Evolutionary conservation across 1,140 invertebrate genomes (phyloP), one percentile per base, ranked within the genome.

Genomic region (Amyelois transitella): DNA sequence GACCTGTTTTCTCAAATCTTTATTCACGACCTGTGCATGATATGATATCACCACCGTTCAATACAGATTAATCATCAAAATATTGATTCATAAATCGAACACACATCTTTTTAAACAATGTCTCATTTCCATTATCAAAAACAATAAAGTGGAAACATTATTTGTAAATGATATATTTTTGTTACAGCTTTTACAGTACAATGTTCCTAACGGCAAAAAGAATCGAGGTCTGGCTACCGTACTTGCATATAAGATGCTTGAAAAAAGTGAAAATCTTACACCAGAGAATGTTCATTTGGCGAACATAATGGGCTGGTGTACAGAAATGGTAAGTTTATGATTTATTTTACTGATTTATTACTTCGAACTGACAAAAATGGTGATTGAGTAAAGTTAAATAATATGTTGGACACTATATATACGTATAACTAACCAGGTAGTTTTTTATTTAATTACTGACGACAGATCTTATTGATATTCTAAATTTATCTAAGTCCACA

Each of bases 241-340:
- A 0, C 89, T 94, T 14, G 92, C 96, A 0, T 98, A 96, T 74
- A 94, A 93, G 77, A 91, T 93, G 77, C 77, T 99, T 6, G 90
- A 91, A 64, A 81, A 90, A 51, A 84, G 83, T 0, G 85, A 92
- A 43, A 89, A 89, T 55, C 75, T 94, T 1, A 94, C 93, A 0
- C 92, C 94, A 0, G 95, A 97, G 68, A 95, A 96, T 68, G 81
- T 97, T 24, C 91, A 93, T 69, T 74, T 94, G 20, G 94, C 95
- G 0, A 93, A 95, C 60, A 93, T 98, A 59, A 89, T 99, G 69
- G 97, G 96, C 55, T 99, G 97, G 97, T 98, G 96, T 83, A 90
- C 96, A 47, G 97, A 99, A 93, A 92, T 98, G 92, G 96, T 98
- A 88, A 89, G 91, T 88, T 69, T 43, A 18, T 32, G 51, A 47